Base-by-base conservation (phyloP, 2,113 vertebrate species). In the Rhabdornis inornatus region DNA sequence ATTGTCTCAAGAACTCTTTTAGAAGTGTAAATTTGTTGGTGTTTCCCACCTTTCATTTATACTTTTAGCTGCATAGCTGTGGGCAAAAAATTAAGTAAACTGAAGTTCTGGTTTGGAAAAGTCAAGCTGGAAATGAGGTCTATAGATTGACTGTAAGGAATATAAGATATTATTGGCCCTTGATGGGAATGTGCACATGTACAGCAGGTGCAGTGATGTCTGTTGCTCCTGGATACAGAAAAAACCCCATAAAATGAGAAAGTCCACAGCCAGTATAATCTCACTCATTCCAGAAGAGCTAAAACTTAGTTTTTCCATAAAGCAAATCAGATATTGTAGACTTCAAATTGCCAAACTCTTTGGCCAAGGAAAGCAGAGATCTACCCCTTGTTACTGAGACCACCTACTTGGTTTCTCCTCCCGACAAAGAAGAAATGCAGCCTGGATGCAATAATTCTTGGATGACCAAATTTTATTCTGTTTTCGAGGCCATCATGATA, bases 311-410 rank as follows among this genome's bases (percentile, higher is more conserved):
- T 95, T 96, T 74, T 40, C 64, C 60, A 56, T 77, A 83, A 87
- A 90, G 87, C 27, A 70, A 91, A 88, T 94, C 70, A 95, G 93
- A 80, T 72, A 82, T 35, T 68, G 39, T 92, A 75, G 60, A 49
- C 20, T 83, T 81, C 27, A 83, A 90, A 77, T 65, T 90, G 87
- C 76, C 88, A 93, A 19, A 63, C 70, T 60, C 42, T 74, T 7
- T 56, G 70, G 87, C 92, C 95, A 97, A 96, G 31, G 40, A 92
- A 95, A 96, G 68, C 94, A 90, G 64, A 77, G 33, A 83, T 63
- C 49, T 75, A 30, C 8, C 23, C 28, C 8, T 52, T 78, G 16
- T 60, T 86, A 9, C 47, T 83, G 28, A 42, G 83, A 47, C 92
- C 92, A 86, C 94, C 90, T 90, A 93, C 85, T 83, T 86, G 21